Base-by-base conservation (phyloP, 2,797 vertebrate species). In the Mionectes olivaceus region DNA sequence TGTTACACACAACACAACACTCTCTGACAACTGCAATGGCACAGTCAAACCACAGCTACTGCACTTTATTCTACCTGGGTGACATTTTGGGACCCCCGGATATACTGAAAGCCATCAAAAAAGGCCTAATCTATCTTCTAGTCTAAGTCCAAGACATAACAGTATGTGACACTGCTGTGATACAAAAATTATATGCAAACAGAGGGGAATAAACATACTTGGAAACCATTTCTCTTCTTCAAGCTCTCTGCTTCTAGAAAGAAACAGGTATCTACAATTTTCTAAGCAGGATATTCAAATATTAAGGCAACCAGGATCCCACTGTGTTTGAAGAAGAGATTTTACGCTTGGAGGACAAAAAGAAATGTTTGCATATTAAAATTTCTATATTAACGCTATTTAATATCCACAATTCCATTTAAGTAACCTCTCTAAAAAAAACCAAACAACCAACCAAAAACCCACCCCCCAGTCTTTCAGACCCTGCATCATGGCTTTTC, bases 111-210 rank as follows among this genome's bases (percentile, higher is more conserved):
- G 19, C 33, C 52, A 61, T 28, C 4, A 47, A 73, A 49, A 80
- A 47, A n/a, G 0, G 37, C 0, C 28, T 19, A 61, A 10, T 3
- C 25, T 30, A 83, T 35, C 4, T 17, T 71, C 24, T 28, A 56
- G 15, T 71, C 13, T 25, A 76, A 82, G 23, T 35, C 33, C n/a
- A 84, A 84, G n/a, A 76, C 5, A 3, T 5, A 73, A 53, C 25
- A 49, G 69, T 8, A 44, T 19, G 11, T 35, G 32, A 57, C n/a
- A 47, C 27, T 41, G 18, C 28, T 55, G 17, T 13, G 30, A 68
- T n/a, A 86, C 9, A 35, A 50, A 44, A 68, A 35, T 6, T 10
- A 63, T 9, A 74, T 5, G 39, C 2, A 71, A 55, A 64, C 18
- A 15, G n/a, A 88, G 61, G 14, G 39, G 23, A 93, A 85, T 28